A percentile compares a stretch with the other conserved stretches of the same genome.
These are phyloP conservation scores for Drosophila lutescens DNA, from an alignment of 2,888 invertebrate species.

Conservation along the genomic window DNA sequence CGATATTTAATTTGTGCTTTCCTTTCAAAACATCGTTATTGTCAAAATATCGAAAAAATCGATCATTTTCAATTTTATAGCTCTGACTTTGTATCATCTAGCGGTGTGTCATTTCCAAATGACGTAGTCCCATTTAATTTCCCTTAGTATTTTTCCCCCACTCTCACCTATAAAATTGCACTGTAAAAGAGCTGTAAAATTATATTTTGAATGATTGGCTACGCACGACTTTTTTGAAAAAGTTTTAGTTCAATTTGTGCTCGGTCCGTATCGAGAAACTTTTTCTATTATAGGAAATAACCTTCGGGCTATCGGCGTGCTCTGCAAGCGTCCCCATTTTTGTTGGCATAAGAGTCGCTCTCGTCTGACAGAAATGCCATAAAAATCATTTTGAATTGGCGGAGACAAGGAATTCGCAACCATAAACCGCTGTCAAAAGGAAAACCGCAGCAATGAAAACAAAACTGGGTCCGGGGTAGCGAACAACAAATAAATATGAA, in stretches of 20 bases:
- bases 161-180: neutral
- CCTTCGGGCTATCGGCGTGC: constrained; percentile 21
- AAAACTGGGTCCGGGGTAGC: constrained; percentile 33
- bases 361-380: constrained; percentile 34
- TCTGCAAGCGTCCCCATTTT: constrained; percentile 13
- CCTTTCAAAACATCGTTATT: no score
- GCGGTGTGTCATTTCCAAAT: neutral
- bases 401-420: constrained; percentile 28
- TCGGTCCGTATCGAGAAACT: constrained; percentile 21
- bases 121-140: constrained; percentile 5
- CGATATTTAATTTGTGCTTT: no score
- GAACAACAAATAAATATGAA: constrained; percentile 65
- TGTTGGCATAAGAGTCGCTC: constrained; percentile 14
- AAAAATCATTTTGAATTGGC: constrained; percentile 45
- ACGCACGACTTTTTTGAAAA: constrained; percentile 21
- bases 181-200: constrained; percentile 20
- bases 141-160: no score
- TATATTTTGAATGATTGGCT: constrained; percentile 26
- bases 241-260: constrained; percentile 34
- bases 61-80: no score
- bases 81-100: no score
- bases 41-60: no score
- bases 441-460: constrained; percentile 40
- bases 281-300: constrained; percentile 35
- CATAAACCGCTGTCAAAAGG: constrained; percentile 40